A percentile compares a stretch with the other conserved stretches of the same genome.
phyloP scores from a whole-genome alignment of 2,888 invertebrate species.

The Dasysyrphus albostriatus region DNA sequence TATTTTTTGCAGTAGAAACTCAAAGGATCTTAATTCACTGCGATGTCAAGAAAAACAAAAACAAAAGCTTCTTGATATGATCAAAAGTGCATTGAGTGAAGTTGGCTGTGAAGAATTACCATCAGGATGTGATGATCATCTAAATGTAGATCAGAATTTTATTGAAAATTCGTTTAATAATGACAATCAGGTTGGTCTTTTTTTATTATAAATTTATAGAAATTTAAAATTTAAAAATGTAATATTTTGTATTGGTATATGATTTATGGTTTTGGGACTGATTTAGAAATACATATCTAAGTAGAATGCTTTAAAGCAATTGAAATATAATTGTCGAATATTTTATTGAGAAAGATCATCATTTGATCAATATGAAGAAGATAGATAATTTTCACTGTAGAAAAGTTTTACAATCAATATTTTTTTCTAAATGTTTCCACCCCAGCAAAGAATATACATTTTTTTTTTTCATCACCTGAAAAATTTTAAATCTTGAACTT shows the following conservation, averaged over 20 bases:
- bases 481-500: too few relatives aligned
- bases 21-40: conserved; percentile 91
- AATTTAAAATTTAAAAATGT: not conserved
- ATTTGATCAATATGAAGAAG: too few relatives aligned
- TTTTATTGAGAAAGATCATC: not conserved
- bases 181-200: conserved; percentile 86
- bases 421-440: too few relatives aligned
- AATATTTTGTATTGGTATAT: not conserved
- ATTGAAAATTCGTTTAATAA: conserved; percentile 85
- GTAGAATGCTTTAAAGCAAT: not conserved
- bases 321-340: conserved; percentile 26
- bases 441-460: too few relatives aligned
- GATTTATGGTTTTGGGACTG: not conserved
- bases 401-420: too few relatives aligned
- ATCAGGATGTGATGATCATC: conserved; percentile 91
- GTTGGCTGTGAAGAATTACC: conserved; percentile 95
- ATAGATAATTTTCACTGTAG: too few relatives aligned
- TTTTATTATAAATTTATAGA: not conserved
- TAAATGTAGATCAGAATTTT: conserved; percentile 85
- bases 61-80: conserved; percentile 92
- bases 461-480: too few relatives aligned
- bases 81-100: conserved; percentile 92
- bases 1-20: conserved; percentile 79
- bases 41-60: conserved; percentile 93
- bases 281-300: not conserved